Conservation (phyloP, 2,113 vertebrate species). For the Sinocyclocheilus anshuiensis region DNA sequence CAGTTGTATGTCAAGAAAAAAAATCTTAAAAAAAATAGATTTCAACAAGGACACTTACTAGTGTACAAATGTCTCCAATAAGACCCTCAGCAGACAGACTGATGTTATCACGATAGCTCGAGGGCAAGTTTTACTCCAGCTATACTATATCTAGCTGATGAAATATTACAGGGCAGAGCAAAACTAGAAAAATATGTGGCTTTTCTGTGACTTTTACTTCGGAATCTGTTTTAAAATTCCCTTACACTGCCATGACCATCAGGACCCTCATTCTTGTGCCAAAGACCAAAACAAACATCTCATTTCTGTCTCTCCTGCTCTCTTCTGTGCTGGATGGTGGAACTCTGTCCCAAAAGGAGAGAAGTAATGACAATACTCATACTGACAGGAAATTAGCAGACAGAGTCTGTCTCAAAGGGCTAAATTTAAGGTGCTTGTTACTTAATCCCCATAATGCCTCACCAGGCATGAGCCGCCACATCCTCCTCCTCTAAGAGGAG, state of each 20-base stretch:
- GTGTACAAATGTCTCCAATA: slow-evolving; percentile 6
- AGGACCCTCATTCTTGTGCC: not conserved
- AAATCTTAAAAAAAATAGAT: not conserved
- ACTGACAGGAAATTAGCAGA: slow-evolving; percentile 34
- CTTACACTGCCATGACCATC: not conserved
- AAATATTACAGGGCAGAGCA: not conserved
- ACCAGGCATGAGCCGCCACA: slow-evolving; percentile 14
- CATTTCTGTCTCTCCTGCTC: not conserved
- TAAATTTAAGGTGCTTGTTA: slow-evolving; percentile 43
- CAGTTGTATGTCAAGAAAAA: not conserved
- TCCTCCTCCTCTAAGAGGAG: not conserved
- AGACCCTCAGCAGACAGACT: not conserved
- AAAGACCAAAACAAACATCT: not conserved
- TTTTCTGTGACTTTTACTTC: not conserved
- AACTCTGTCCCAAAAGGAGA: not conserved
- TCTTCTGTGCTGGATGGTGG: not conserved
- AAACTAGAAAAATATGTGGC: not conserved
- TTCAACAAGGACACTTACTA: slow-evolving; percentile 8
- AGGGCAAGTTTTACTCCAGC: slow-evolving; percentile 12
- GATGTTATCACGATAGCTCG: not conserved
- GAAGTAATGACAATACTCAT: slow-evolving; percentile 10
- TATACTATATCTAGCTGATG: not conserved
- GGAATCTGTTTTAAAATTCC: not conserved
- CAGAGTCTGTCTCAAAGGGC: slow-evolving; percentile 5
- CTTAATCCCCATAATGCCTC: slow-evolving; percentile 34